Evolutionary conservation across 2,113 vertebrate species (phyloP).

Genomic region (Barbus barbus): DNA sequence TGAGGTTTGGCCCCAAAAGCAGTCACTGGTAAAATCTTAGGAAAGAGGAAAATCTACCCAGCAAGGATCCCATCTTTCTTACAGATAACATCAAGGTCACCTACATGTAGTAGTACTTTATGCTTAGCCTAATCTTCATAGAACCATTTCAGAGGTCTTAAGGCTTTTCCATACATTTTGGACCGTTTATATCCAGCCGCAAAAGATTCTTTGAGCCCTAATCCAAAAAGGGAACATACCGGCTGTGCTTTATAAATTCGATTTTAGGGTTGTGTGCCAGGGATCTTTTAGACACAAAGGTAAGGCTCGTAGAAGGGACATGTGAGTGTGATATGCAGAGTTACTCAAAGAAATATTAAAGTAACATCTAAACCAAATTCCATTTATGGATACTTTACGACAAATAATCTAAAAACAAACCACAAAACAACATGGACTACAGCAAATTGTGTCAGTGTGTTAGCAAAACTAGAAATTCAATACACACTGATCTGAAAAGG

Average conservation of each 20-base stretch:
- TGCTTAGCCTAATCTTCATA: slow-evolving; percentile 26
- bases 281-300: background rate
- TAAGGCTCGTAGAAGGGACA: background rate
- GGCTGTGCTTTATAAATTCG: background rate
- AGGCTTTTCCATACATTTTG: slow-evolving; percentile 35
- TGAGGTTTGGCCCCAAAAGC: background rate
- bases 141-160: slow-evolving; percentile 30
- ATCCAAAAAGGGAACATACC: slow-evolving; percentile 4
- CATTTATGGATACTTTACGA: background rate
- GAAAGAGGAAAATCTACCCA: slow-evolving; percentile 57
- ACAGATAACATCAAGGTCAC: slow-evolving; percentile 39
- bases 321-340: background rate
- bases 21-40: slow-evolving; percentile 78
- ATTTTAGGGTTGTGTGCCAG: slow-evolving; percentile 1
- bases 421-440: background rate
- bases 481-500: background rate
- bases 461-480: background rate
- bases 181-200: slow-evolving; percentile 3
- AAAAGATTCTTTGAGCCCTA: slow-evolving; percentile 12
- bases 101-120: slow-evolving; percentile 25
- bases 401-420: background rate
- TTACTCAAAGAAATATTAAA: background rate
- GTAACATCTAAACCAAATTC: background rate
- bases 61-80: slow-evolving; percentile 23
- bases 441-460: background rate